phyloP scores from a whole-genome alignment of 2,113 vertebrate species.

The Euleptes europaea region DNA sequence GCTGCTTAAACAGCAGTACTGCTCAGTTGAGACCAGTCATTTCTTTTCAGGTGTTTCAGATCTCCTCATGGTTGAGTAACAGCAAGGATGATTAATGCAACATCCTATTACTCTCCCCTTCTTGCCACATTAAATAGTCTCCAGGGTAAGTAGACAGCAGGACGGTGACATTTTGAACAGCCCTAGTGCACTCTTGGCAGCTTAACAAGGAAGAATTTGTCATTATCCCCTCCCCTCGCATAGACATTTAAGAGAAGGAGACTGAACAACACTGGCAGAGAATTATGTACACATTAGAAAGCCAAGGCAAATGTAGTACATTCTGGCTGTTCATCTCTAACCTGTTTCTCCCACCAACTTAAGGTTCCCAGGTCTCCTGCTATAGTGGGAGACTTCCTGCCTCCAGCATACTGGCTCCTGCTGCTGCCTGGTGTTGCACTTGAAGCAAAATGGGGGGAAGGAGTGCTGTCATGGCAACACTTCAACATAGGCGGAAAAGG shows the following conservation, averaged over 20 bases:
- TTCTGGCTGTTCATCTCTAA: not conserved
- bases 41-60: conserved; percentile 57
- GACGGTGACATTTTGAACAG: conserved; percentile 61
- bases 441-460: too few species aligned
- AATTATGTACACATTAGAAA: not conserved
- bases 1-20: conserved; percentile 24
- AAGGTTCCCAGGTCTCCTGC: too few species aligned
- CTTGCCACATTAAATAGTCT: conserved; percentile 54
- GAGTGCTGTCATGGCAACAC: too few species aligned
- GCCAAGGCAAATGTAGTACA: not conserved
- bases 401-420: too few species aligned
- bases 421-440: too few species aligned
- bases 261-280: not conserved
- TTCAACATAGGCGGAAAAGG: too few species aligned
- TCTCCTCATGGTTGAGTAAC: conserved; percentile 44
- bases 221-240: conserved; percentile 26
- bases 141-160: conserved; percentile 31
- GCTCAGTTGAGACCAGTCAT: conserved; percentile 33
- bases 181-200: conserved; percentile 28
- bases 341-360: not conserved
- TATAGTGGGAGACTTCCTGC: too few species aligned
- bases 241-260: conserved; percentile 42
- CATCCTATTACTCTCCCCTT: conserved; percentile 32
- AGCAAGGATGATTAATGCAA: conserved; percentile 57
- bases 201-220: conserved; percentile 54